Evolutionary conservation across 2,113 vertebrate genomes (phyloP).

Genomic region (Malurus cyaneus): DNA sequence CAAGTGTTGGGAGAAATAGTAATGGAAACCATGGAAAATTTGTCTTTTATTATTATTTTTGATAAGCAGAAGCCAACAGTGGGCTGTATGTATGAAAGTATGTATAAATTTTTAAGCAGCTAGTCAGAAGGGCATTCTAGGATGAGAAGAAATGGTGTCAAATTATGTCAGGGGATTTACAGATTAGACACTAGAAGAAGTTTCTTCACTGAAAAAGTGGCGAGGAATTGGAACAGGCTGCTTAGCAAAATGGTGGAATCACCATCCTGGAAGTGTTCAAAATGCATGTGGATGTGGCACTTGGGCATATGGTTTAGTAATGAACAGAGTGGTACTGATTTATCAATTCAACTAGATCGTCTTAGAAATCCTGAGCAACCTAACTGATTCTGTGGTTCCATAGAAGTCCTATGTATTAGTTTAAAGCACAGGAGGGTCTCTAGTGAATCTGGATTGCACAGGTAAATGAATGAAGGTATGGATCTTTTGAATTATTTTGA

Average conservation of each 20-base stretch:
- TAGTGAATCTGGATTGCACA: conserved; percentile 6
- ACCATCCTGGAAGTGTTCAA: neutral
- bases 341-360: neutral
- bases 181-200: neutral
- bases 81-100: neutral
- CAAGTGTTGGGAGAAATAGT: neutral
- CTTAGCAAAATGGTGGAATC: neutral
- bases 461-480: conserved; percentile 36
- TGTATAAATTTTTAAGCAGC: neutral
- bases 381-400: neutral
- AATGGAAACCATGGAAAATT: neutral
- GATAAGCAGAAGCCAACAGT: neutral
- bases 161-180: neutral
- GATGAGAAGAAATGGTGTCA: neutral
- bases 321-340: neutral
- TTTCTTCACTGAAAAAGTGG: neutral
- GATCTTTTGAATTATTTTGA: conserved; percentile 9
- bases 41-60: neutral
- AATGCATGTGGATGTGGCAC: neutral
- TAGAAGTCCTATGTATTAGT: neutral
- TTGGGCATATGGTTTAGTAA: neutral
- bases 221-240: neutral
- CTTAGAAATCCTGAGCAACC: neutral
- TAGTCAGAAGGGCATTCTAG: neutral
- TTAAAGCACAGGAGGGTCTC: neutral